These are phyloP conservation scores for Phoenicopterus ruber DNA, from an alignment of 2,113 vertebrate species.

Conservation along the genomic window DNA sequence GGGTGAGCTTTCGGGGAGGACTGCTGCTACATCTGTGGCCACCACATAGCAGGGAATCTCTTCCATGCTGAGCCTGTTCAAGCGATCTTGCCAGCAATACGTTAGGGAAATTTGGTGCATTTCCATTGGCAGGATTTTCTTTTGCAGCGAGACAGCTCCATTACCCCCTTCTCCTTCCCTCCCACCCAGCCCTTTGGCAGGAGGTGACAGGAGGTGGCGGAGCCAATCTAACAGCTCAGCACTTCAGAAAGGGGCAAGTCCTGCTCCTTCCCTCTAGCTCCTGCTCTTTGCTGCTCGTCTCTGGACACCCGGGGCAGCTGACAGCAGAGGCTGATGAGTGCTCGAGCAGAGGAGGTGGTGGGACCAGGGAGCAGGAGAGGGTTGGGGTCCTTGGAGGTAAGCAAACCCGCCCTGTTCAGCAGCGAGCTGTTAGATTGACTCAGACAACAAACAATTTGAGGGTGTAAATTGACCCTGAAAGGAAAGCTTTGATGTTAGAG, in stretches of 20 bases:
- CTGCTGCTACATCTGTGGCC: background rate
- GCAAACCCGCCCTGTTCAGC: background rate
- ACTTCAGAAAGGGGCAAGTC: constrained; percentile 15
- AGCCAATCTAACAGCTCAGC: constrained; percentile 24
- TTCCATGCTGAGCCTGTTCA: background rate
- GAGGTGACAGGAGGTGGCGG: constrained; percentile 32
- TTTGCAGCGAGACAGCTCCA: background rate
- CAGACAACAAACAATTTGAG: background rate
- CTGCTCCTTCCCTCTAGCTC: background rate
- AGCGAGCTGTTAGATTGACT: background rate
- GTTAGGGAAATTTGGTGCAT: background rate
- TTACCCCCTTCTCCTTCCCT: background rate
- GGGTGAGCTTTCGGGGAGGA: background rate
- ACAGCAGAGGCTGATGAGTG: constrained; percentile 6
- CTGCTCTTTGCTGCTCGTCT: background rate
- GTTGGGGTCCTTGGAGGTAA: background rate
- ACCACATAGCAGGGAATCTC: background rate
- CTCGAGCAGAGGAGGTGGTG: background rate
- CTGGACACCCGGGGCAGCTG: background rate
- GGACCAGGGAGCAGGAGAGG: background rate
- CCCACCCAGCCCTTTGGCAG: background rate
- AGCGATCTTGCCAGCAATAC: background rate
- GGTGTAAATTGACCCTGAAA: constrained; percentile 50
- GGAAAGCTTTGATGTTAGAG: constrained; percentile 46
- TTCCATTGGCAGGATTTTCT: background rate